Conservation (phyloP, 2,113 vertebrate genomes). For the Mormoops blainvillei region DNA sequence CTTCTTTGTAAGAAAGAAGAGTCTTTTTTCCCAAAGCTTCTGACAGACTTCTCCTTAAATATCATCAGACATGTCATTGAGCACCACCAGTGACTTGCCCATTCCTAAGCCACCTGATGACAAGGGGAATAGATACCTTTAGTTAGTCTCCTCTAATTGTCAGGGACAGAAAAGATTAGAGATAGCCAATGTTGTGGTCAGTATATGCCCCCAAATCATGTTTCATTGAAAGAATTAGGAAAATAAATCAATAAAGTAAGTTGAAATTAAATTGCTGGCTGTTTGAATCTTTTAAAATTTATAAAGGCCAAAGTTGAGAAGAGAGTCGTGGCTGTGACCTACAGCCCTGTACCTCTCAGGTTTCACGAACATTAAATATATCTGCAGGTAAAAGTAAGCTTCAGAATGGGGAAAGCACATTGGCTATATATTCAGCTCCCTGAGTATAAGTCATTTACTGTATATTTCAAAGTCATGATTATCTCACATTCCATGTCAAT, state of each 20-base stretch:
- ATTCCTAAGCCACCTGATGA: neutral
- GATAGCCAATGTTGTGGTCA: neutral
- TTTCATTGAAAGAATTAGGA: neutral
- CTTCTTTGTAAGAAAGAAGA: neutral
- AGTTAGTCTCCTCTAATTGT: neutral
- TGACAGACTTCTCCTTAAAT: neutral
- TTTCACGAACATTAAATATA: neutral
- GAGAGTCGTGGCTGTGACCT: neutral
- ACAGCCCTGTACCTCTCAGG: neutral
- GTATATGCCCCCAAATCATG: neutral
- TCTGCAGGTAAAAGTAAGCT: neutral
- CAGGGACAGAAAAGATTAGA: neutral
- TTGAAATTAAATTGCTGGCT: neutral
- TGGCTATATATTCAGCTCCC: neutral
- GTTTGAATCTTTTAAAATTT: neutral
- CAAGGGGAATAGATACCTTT: neutral
- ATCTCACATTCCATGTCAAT: neutral
- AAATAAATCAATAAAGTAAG: neutral
- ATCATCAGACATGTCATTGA: neutral
- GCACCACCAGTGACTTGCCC: neutral
- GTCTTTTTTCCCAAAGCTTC: neutral
- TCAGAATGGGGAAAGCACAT: neutral
- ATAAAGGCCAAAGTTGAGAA: neutral
- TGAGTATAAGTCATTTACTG: neutral
- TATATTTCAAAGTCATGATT: neutral